Evolutionary conservation across 2,797 vertebrate species (phyloP).

Genomic region (Myripristis murdjan): DNA sequence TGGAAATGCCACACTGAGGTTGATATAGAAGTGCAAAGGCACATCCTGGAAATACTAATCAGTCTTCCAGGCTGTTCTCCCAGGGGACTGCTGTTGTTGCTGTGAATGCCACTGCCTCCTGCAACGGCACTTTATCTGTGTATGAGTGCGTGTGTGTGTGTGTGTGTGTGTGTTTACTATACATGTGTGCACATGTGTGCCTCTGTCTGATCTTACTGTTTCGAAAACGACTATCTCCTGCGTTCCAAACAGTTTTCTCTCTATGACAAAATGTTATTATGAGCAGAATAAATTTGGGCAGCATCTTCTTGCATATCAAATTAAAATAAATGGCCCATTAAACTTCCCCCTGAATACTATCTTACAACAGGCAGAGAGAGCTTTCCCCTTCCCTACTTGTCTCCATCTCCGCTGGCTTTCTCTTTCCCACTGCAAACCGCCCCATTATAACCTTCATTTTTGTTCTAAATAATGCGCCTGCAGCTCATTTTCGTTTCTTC

Average conservation of each 20-base stretch:
- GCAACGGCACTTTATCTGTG: slow-evolving; percentile 40
- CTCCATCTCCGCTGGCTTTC: slow-evolving; percentile 19
- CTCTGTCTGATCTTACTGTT: slow-evolving; percentile 17
- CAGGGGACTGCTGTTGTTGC: slow-evolving; percentile 44
- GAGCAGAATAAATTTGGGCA: slow-evolving; percentile 30
- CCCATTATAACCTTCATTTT: slow-evolving; percentile 62
- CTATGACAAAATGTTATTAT: slow-evolving; percentile 43
- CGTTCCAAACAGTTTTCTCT: slow-evolving; percentile 24
- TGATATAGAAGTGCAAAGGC: slow-evolving; percentile 67
- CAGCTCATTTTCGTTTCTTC: slow-evolving; percentile 29
- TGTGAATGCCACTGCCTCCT: slow-evolving; percentile 49
- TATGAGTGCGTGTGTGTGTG: slow-evolving; percentile 19
- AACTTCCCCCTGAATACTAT: slow-evolving; percentile 4
- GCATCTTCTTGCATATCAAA: slow-evolving; percentile 27
- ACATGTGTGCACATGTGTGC: slow-evolving; percentile 20
- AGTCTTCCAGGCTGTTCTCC: slow-evolving; percentile 57
- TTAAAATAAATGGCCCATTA: slow-evolving; percentile 58
- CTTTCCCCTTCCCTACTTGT: slow-evolving; percentile 10
- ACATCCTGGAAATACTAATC: slow-evolving; percentile 78
- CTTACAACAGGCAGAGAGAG: slow-evolving; percentile 32
- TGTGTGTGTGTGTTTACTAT: not conserved
- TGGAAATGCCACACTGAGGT: slow-evolving; percentile 68
- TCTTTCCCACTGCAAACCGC: slow-evolving; percentile 31
- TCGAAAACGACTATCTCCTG: slow-evolving; percentile 42
- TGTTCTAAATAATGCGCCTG: slow-evolving; percentile 51